These are phyloP conservation scores for Cottoperca gobio DNA, from an alignment of 2,797 vertebrate species.

Conservation along the genomic window DNA sequence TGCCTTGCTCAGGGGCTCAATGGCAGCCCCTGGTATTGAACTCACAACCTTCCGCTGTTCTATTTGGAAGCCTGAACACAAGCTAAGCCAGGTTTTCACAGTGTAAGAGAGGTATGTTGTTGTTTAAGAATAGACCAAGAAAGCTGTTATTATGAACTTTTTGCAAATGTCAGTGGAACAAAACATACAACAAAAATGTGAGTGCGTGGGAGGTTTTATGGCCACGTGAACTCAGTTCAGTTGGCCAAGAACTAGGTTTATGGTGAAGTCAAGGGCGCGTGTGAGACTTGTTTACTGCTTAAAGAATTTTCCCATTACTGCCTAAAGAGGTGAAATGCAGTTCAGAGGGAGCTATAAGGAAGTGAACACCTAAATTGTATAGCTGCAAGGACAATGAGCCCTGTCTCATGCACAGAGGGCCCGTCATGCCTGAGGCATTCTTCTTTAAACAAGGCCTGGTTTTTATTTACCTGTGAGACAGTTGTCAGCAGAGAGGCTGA, in stretches of 20 bases:
- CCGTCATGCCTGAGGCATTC: neutral
- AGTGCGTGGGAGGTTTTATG: neutral
- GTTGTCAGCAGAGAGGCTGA: neutral
- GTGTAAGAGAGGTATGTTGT: too few species aligned
- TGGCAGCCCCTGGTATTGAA: too few species aligned
- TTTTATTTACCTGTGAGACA: neutral
- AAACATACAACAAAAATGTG: conserved; percentile 7
- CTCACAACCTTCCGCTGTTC: too few species aligned
- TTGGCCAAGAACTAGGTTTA: conserved; percentile 1
- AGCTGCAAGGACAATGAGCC: conserved; percentile 2
- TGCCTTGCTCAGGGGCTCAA: too few species aligned
- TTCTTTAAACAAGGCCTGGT: conserved; percentile 2
- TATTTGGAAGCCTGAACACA: too few species aligned
- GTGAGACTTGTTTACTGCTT: neutral
- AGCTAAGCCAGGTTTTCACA: neutral
- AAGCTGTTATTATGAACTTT: neutral
- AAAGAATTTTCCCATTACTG: neutral
- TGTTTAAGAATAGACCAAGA: neutral
- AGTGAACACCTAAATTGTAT: neutral
- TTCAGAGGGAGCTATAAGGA: neutral
- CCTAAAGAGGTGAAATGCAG: conserved; percentile 1
- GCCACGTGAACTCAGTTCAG: neutral
- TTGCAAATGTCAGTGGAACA: neutral
- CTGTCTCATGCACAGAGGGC: conserved; percentile 4
- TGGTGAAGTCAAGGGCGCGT: neutral